Evolutionary conservation across 2,888 invertebrate species (phyloP).

Genomic region (Nowickia ferox): DNA sequence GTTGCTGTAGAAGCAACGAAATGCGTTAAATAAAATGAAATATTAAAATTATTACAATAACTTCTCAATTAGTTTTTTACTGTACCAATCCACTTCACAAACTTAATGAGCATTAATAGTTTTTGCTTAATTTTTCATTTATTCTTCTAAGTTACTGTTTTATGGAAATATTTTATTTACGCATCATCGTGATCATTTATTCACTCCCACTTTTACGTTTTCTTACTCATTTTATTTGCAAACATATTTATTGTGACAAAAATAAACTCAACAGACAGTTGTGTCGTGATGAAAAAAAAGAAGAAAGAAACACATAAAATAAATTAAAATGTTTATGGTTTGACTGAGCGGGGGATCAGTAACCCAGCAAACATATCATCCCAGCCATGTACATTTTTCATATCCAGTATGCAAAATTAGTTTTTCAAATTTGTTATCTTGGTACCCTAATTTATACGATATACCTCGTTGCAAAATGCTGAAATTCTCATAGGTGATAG

Average conservation of each 20-base stretch:
- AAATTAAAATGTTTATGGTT: conserved; percentile 62
- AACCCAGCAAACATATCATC: conserved; percentile 28
- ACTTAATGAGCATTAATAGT: conserved; percentile 31
- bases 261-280: background rate
- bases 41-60: too few species aligned
- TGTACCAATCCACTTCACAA: conserved; percentile 6
- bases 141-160: conserved; percentile 26
- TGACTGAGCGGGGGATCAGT: conserved; percentile 23
- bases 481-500: too few species aligned
- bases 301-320: conserved; percentile 49
- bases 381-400: too few species aligned
- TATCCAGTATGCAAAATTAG: too few species aligned
- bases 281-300: conserved; percentile 49
- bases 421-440: too few species aligned
- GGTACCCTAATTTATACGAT: too few species aligned
- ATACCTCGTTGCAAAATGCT: too few species aligned
- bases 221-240: conserved; percentile 1
- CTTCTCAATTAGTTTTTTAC: background rate
- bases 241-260: background rate
- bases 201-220: conserved; percentile 1
- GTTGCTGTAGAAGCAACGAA: too few species aligned
- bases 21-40: too few species aligned
- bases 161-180: conserved; percentile 43
- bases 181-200: conserved; percentile 61
- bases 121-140: background rate